A percentile compares a stretch with the other conserved stretches of the same genome.
These are phyloP conservation scores for Drosophila multiciliata DNA, from an alignment of 2,888 invertebrate genomes.

Conservation along the genomic window DNA sequence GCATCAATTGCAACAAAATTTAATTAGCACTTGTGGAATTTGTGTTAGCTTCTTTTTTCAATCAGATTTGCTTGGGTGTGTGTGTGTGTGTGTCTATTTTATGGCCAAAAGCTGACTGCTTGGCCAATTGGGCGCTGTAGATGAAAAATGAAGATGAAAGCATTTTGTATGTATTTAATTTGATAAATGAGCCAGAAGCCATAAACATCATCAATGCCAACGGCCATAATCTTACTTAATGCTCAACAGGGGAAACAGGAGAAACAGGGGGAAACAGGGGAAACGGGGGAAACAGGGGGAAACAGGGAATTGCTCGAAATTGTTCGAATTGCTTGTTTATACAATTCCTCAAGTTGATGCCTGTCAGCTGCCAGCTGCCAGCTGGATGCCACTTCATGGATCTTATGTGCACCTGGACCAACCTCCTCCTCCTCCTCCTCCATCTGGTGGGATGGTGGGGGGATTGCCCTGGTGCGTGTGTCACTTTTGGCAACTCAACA, in stretches of 20 bases:
- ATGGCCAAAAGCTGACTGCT: slow-evolving; percentile 31
- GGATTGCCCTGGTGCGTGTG: slow-evolving; percentile 39
- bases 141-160: slow-evolving; percentile 24
- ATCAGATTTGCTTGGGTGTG: not conserved
- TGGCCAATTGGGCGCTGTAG: slow-evolving; percentile 32
- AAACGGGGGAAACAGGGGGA: not conserved
- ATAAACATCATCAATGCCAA: slow-evolving; percentile 56
- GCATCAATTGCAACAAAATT: slow-evolving; percentile 7
- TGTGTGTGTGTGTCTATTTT: slow-evolving; percentile 18
- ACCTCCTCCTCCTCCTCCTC: no score
- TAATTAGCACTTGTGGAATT: slow-evolving; percentile 38
- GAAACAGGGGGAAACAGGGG: not conserved
- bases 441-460: not conserved
- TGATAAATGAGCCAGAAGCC: slow-evolving; percentile 59
- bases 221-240: slow-evolving; percentile 63
- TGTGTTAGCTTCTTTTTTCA: slow-evolving; percentile 4
- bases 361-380: slow-evolving; percentile 38
- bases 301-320: slow-evolving; percentile 17
- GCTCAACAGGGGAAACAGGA: slow-evolving; percentile 30
- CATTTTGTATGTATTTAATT: slow-evolving; percentile 55
- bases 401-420: slow-evolving; percentile 31
- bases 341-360: slow-evolving; percentile 60
- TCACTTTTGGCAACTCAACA: slow-evolving; percentile 66
- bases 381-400: slow-evolving; percentile 24
- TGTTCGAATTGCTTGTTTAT: slow-evolving; percentile 43